These are phyloP conservation scores for Isurus oxyrinchus DNA, from an alignment of 2,113 vertebrate genomes.

Conservation along the genomic window DNA sequence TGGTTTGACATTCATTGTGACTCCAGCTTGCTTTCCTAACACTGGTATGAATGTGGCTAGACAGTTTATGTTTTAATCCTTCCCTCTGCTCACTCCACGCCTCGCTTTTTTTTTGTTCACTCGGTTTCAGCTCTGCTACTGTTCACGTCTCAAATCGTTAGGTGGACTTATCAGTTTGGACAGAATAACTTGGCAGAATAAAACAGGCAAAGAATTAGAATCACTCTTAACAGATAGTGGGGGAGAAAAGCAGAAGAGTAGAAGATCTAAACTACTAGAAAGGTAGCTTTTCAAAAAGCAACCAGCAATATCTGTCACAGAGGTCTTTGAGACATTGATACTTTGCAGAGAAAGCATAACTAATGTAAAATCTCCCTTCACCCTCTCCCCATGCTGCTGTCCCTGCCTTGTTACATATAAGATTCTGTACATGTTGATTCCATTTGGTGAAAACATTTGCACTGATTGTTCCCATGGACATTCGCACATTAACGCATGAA, in stretches of 20 bases:
- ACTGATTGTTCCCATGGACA: background rate
- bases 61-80: background rate
- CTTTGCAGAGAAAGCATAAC: background rate
- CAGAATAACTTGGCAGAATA: background rate
- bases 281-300: background rate
- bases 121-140: background rate
- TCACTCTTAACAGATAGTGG: background rate
- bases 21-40: background rate
- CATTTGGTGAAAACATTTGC: background rate
- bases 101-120: background rate
- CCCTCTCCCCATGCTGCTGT: background rate
- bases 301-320: background rate
- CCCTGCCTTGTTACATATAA: background rate
- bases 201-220: background rate
- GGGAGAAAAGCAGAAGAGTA: background rate
- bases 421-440: background rate
- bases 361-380: background rate
- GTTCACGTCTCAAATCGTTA: background rate
- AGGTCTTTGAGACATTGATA: background rate
- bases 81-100: background rate
- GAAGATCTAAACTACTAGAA: background rate
- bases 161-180: background rate
- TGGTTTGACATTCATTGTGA: background rate
- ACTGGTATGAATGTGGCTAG: background rate
- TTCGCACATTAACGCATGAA: background rate